Conservation (phyloP, 2,888 invertebrate species). For the Corythucha ciliata region DNA sequence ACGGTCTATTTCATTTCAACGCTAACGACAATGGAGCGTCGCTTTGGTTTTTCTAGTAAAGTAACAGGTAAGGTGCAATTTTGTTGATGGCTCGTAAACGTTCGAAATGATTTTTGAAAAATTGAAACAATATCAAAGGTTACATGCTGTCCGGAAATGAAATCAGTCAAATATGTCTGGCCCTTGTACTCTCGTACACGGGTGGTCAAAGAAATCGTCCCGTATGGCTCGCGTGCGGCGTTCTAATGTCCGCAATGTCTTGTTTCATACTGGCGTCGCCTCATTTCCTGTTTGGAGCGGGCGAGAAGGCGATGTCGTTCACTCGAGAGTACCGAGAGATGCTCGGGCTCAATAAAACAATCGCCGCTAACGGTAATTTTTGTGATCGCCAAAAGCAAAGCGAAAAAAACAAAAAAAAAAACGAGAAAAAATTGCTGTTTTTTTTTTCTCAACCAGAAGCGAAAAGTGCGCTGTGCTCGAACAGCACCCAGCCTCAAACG, state of each 20-base stretch:
- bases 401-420: too few species aligned
- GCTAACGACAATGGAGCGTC: conserved; percentile 55
- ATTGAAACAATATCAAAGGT: conserved; percentile 44
- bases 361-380: conserved; percentile 16
- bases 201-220: conserved; percentile 60
- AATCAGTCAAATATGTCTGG: conserved; percentile 56
- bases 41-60: conserved; percentile 58
- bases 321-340: conserved; percentile 42
- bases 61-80: conserved; percentile 48
- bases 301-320: conserved; percentile 45
- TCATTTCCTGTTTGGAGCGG: conserved; percentile 54
- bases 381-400: not conserved
- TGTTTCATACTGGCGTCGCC: conserved; percentile 53
- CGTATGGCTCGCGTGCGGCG: conserved; percentile 56
- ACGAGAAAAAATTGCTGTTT: conserved; percentile 3
- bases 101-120: not conserved
- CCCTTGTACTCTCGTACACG: conserved; percentile 53
- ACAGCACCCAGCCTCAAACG: conserved; percentile 17
- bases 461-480: conserved; percentile 25
- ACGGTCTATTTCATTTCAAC: conserved; percentile 58
- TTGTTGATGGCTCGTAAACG: too few species aligned
- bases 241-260: conserved; percentile 51
- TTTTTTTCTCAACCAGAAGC: conserved; percentile 18
- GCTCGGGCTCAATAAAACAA: conserved; percentile 17
- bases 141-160: conserved; percentile 59